phyloP scores from a whole-genome alignment of 2,888 invertebrate species.

The Trachelus troglodyta region DNA sequence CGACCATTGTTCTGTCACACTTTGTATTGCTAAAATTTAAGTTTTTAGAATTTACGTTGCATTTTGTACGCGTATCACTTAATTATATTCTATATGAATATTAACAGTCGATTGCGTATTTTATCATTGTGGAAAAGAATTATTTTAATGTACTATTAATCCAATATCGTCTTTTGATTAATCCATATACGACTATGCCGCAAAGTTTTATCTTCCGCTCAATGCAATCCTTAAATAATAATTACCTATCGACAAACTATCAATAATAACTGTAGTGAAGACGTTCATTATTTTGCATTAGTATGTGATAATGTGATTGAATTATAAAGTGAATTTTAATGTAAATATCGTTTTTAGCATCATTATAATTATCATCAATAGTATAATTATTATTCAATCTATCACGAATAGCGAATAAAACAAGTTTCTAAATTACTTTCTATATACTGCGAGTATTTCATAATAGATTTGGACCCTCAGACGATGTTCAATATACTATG shows the following conservation, averaged over 20 bases:
- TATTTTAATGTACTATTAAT: not conserved
- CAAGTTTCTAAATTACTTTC: not conserved
- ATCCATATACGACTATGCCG: not conserved
- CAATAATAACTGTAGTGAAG: not conserved
- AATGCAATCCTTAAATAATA: not conserved
- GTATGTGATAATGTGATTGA: not conserved
- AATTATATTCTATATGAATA: not conserved
- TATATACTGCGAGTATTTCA: not conserved
- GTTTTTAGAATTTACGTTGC: no score
- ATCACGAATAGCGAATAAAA: not conserved
- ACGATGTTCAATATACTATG: not conserved
- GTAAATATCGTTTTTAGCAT: not conserved
- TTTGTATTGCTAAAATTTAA: not conserved
- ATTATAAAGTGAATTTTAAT: constrained; percentile 3
- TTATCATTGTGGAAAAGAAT: not conserved
- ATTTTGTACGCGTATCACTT: not conserved
- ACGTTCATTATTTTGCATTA: not conserved
- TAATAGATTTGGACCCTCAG: not conserved
- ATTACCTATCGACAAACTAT: not conserved
- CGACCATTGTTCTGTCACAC: not conserved
- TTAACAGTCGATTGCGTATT: not conserved
- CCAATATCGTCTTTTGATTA: not conserved
- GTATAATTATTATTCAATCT: not conserved
- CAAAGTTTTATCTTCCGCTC: not conserved
- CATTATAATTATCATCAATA: not conserved